These are phyloP conservation scores for Drosophila virilis DNA, from an alignment of 1,140 invertebrate species.

Conservation along the genomic window DNA sequence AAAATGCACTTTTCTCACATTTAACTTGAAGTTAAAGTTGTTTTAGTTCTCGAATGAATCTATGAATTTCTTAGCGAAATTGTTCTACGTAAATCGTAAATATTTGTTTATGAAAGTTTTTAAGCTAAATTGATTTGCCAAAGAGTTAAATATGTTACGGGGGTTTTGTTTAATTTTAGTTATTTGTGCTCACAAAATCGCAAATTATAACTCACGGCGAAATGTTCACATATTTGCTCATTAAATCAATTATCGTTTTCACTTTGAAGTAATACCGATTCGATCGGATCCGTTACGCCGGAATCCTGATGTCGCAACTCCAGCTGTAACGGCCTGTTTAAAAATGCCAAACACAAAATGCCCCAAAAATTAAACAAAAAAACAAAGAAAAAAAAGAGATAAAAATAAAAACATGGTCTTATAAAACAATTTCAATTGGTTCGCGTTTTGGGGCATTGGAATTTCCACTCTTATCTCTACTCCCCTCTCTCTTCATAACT, in stretches of 20 bases:
- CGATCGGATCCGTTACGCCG: conserved; percentile 15
- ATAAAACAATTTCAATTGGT: conserved; percentile 75
- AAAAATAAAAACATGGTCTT: conserved; percentile 31
- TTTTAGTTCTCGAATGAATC: too few species aligned
- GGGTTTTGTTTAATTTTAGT: neutral
- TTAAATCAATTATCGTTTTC: conserved; percentile 41
- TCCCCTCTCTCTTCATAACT: too few species aligned
- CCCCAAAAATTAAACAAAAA: conserved; percentile 39
- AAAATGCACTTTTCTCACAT: too few species aligned
- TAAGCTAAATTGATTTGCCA: too few species aligned
- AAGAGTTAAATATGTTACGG: too few species aligned
- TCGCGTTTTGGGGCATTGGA: conserved; percentile 51
- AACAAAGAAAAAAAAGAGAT: conserved; percentile 15
- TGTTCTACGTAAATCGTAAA: too few species aligned
- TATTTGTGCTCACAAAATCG: conserved; percentile 1
- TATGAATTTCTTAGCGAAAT: too few species aligned
- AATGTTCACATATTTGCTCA: conserved; percentile 40
- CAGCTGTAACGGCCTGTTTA: conserved; percentile 16
- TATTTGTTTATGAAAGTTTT: too few species aligned
- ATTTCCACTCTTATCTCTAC: conserved; percentile 23
- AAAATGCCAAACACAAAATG: conserved; percentile 56
- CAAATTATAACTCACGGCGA: conserved; percentile 13
- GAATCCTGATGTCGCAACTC: conserved; percentile 23
- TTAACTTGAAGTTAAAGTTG: too few species aligned
- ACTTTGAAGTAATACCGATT: conserved; percentile 45